Evolutionary conservation across 2,113 vertebrate genomes (phyloP).

Genomic region (Alaudala cheleensis): DNA sequence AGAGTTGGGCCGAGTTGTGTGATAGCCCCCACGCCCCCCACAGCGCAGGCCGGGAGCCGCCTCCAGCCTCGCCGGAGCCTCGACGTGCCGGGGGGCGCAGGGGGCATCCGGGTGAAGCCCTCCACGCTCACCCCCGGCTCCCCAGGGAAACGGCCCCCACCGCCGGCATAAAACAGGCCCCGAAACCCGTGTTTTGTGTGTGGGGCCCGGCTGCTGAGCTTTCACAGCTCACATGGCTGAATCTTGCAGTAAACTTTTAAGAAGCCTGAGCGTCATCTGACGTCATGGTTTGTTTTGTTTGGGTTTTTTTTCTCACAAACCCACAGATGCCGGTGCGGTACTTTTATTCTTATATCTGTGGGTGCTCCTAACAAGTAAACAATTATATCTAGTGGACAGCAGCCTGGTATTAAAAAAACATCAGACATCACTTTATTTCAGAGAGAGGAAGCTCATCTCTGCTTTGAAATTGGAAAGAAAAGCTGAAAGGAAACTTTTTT

Average conservation of each 20-base stretch:
- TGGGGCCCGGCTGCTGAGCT: background rate
- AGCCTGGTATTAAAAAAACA: background rate
- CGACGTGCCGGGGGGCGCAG: fast-evolving
- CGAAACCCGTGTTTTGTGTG: fast-evolving
- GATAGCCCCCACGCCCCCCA: background rate
- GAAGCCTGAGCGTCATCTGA: background rate
- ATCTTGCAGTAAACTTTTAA: background rate
- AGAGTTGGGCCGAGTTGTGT: background rate
- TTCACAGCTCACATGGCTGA: background rate
- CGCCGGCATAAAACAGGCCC: fast-evolving
- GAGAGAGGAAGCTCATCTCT: background rate
- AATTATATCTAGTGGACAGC: background rate
- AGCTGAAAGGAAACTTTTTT: background rate
- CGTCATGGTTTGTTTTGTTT: background rate
- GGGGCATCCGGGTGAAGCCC: fast-evolving
- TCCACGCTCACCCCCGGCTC: fast-evolving
- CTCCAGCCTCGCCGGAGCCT: too few relatives aligned
- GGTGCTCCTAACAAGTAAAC: background rate
- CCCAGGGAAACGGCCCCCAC: fast-evolving
- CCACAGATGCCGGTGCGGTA: fast-evolving
- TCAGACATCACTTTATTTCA: background rate
- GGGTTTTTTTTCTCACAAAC: background rate
- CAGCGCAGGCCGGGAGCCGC: background rate
- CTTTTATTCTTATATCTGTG: background rate
- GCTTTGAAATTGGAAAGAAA: background rate